phyloP scores from a whole-genome alignment of 1,140 invertebrate species.

The Anagrus nilaparvatae region DNA sequence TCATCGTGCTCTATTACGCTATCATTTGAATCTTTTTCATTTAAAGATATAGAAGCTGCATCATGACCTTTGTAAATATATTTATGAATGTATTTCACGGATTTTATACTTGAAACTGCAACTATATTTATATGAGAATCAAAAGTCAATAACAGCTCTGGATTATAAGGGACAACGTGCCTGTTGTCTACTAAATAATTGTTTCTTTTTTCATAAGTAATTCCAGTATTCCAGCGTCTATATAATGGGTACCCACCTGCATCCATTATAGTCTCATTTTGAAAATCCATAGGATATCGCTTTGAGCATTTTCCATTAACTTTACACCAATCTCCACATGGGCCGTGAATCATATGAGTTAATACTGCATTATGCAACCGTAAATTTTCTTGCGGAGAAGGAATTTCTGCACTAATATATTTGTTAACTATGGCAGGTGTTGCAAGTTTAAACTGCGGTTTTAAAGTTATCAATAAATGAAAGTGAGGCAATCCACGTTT shows the following conservation, averaged over 20 bases:
- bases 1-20: not conserved
- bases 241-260: slow-evolving; percentile 15
- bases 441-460: no score
- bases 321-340: slow-evolving; percentile 13
- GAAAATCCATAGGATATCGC: slow-evolving; percentile 13
- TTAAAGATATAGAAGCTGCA: not conserved
- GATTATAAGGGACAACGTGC: not conserved
- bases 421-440: no score
- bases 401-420: no score
- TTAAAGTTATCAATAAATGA: no score
- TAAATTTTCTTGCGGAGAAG: no score
- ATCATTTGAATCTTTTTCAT: not conserved
- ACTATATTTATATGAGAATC: slow-evolving; percentile 1
- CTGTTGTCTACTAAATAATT: not conserved
- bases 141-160: not conserved
- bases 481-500: no score
- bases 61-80: slow-evolving; percentile 8
- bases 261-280: slow-evolving; percentile 13
- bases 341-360: slow-evolving; percentile 20
- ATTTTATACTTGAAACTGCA: not conserved
- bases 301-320: slow-evolving; percentile 15
- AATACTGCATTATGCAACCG: no score
- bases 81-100: slow-evolving; percentile 1
- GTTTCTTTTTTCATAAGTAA: slow-evolving; percentile 8
- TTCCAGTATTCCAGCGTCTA: slow-evolving; percentile 8